phyloP scores from a whole-genome alignment of 2,113 vertebrate genomes.

The Isurus oxyrinchus region DNA sequence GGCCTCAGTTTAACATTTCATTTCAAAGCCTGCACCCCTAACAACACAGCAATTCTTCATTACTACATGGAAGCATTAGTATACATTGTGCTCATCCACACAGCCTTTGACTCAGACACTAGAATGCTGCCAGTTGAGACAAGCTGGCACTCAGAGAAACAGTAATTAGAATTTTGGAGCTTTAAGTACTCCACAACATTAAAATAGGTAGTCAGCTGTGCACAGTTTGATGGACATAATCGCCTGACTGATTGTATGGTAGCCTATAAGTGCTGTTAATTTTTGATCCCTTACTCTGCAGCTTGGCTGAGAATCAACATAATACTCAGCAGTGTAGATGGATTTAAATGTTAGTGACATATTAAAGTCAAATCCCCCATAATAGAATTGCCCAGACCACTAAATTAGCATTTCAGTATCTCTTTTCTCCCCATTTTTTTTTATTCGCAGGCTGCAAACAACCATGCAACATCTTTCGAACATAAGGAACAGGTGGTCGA shows the following conservation, averaged over 20 bases:
- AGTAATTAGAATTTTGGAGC: neutral
- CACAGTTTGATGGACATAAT: neutral
- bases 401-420: no score
- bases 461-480: neutral
- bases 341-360: neutral
- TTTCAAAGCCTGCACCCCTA: neutral
- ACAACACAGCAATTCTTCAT: neutral
- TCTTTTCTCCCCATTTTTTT: neutral
- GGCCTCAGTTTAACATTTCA: neutral
- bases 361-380: neutral
- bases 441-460: no score
- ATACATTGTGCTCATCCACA: neutral
- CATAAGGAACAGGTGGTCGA: conserved; percentile 8
- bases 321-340: neutral
- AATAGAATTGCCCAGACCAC: neutral
- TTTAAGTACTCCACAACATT: neutral
- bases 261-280: neutral
- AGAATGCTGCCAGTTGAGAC: neutral
- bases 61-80: neutral
- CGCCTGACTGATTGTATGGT: neutral
- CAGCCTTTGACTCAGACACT: neutral
- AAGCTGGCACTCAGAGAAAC: neutral
- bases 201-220: neutral
- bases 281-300: neutral
- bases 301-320: neutral